Percentiles rank a stretch among this genome's conserved stretches.
These are phyloP conservation scores for Pseudeuparius sepicola DNA, from an alignment of 2,888 invertebrate species.

Conservation along the genomic window DNA sequence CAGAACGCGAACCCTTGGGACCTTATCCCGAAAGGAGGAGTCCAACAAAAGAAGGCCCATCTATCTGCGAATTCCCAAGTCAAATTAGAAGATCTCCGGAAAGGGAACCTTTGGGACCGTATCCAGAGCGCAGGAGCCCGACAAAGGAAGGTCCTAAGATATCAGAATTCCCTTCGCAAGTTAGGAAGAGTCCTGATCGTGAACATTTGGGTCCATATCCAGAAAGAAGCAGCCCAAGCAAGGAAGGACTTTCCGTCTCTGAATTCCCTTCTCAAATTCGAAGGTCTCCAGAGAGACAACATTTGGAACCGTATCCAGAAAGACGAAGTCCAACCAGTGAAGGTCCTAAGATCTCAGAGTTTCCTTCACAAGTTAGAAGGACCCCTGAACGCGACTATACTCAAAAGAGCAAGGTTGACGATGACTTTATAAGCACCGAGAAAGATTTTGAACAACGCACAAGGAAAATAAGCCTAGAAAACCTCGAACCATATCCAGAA, in stretches of 20 bases:
- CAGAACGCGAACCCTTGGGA: constrained; percentile 22
- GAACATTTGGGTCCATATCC: constrained; percentile 23
- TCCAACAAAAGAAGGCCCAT: constrained; percentile 16
- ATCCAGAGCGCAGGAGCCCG: constrained; percentile 18
- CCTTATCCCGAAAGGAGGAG: constrained; percentile 21
- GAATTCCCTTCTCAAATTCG: constrained; percentile 27
- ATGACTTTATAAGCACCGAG: no score
- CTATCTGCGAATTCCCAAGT: constrained; percentile 22
- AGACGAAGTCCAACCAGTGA: constrained; percentile 18
- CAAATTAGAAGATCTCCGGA: constrained; percentile 22
- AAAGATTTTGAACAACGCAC: no score
- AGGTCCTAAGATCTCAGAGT: constrained; percentile 19
- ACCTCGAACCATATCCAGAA: constrained; percentile 22
- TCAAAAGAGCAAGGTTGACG: no score
- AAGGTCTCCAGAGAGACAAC: constrained; percentile 21
- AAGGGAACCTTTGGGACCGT: constrained; percentile 18
- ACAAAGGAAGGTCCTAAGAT: constrained; percentile 15
- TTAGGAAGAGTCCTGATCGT: constrained; percentile 22
- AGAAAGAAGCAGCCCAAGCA: constrained; percentile 19
- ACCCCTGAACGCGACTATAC: constrained; percentile 20
- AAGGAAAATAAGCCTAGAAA: no score
- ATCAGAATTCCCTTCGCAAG: constrained; percentile 25
- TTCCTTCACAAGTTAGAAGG: constrained; percentile 23
- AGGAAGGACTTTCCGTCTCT: constrained; percentile 17
- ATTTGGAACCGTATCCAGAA: constrained; percentile 19